These are phyloP conservation scores for Phytoseiulus persimilis DNA, from an alignment of 2,888 invertebrate species.

Conservation along the genomic window DNA sequence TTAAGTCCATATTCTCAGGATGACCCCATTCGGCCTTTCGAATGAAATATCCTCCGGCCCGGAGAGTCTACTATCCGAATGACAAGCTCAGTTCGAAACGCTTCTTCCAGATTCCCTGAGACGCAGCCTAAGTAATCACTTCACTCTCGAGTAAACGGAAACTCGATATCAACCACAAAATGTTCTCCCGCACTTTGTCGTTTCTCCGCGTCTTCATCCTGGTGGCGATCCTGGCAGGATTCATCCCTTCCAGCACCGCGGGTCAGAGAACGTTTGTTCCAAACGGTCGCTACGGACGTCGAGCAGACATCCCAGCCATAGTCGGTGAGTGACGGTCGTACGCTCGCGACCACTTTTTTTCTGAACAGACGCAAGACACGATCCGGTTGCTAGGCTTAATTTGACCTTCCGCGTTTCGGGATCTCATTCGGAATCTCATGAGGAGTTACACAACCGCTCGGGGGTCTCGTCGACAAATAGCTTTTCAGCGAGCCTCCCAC, in stretches of 20 bases:
- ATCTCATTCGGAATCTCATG: too few relatives aligned
- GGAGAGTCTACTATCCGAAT: background rate
- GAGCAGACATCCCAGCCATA: background rate
- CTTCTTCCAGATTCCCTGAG: background rate
- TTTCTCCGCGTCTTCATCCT: background rate
- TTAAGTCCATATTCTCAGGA: background rate
- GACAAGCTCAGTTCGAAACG: background rate
- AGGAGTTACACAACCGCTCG: too few relatives aligned
- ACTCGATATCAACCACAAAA: background rate
- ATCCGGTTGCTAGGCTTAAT: background rate
- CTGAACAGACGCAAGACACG: background rate
- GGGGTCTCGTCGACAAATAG: too few relatives aligned
- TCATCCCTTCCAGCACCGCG: background rate
- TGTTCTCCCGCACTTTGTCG: background rate
- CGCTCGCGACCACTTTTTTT: background rate
- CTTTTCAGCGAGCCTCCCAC: too few relatives aligned
- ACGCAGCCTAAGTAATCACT: background rate
- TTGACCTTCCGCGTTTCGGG: background rate
- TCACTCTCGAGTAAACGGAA: background rate
- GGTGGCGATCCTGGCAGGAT: background rate
- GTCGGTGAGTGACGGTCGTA: background rate
- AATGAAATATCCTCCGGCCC: background rate
- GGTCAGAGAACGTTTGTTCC: slow-evolving; percentile 29
- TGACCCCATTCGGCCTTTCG: background rate
- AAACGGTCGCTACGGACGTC: slow-evolving; percentile 17